These are phyloP conservation scores for Anthophora plumipes DNA, from an alignment of 2,888 invertebrate genomes.

Conservation along the genomic window DNA sequence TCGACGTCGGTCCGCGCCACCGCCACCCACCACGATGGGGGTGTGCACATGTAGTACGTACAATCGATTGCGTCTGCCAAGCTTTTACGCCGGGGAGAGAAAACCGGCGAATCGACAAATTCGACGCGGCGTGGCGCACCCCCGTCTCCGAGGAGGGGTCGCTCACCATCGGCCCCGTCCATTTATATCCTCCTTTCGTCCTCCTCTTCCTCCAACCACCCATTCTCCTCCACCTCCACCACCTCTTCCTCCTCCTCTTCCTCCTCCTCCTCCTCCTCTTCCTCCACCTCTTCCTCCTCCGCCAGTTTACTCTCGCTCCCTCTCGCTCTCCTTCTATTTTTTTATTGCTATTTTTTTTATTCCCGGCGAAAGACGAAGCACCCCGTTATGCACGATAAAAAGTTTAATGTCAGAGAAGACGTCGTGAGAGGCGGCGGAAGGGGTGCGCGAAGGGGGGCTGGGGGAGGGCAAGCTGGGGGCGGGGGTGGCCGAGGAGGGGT, in stretches of 20 bases:
- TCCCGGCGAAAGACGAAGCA: slow-evolving; percentile 73
- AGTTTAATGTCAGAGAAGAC: slow-evolving; percentile 79
- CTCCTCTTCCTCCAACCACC: background rate
- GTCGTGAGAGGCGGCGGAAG: slow-evolving; percentile 36
- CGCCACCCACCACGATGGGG: slow-evolving; percentile 12
- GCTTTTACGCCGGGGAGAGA: slow-evolving; percentile 64
- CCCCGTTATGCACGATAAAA: slow-evolving; percentile 79
- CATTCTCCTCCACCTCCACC: background rate
- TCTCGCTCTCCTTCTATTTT: background rate
- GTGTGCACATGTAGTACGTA: slow-evolving; percentile 58
- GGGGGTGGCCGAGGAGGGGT: slow-evolving; percentile 27
- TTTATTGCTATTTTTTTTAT: slow-evolving; percentile 55
- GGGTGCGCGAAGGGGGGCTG: slow-evolving; percentile 11
- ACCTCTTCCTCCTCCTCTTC: background rate
- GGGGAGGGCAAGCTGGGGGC: slow-evolving; percentile 1
- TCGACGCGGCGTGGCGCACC: slow-evolving; percentile 66
- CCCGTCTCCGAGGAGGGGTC: slow-evolving; percentile 69
- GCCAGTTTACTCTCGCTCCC: background rate
- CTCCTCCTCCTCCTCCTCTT: slow-evolving; percentile 2
- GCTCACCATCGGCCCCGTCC: slow-evolving; percentile 67
- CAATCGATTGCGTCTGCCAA: slow-evolving; percentile 64
- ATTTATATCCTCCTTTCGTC: slow-evolving; percentile 61
- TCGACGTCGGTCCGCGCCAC: slow-evolving; percentile 15
- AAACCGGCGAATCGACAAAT: slow-evolving; percentile 71
- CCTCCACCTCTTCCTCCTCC: slow-evolving; percentile 10